Evolutionary conservation across 2,797 vertebrate species (phyloP).

Genomic region (Aselliscus stoliczkanus): DNA sequence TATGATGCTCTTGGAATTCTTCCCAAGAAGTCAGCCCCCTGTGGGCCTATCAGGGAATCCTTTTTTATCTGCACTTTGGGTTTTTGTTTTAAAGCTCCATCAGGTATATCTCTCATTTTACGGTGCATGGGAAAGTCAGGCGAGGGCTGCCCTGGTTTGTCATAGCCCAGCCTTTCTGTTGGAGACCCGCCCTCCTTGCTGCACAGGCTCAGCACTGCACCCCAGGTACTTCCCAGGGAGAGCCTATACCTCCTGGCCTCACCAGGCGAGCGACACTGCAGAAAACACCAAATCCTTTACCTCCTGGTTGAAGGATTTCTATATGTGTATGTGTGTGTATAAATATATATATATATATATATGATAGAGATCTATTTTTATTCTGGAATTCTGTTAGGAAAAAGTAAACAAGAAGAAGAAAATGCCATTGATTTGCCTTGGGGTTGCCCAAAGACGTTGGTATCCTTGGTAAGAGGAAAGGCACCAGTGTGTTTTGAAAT

Average conservation of each 20-base stretch:
- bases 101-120: not conserved
- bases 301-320: not conserved
- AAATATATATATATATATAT: constrained; percentile 44
- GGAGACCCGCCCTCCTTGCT: not conserved
- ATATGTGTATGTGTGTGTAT: not conserved
- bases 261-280: not conserved
- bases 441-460: not conserved
- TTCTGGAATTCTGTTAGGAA: constrained; percentile 57
- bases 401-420: not conserved
- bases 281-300: not conserved
- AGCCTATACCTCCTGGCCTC: not conserved
- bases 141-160: not conserved
- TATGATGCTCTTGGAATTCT: not conserved
- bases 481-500: not conserved
- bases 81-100: not conserved
- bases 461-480: not conserved
- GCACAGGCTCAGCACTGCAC: not conserved
- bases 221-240: not conserved
- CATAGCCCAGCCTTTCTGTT: not conserved
- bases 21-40: not conserved
- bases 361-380: constrained; percentile 65
- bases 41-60: not conserved
- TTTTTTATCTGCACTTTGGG: not conserved
- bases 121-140: not conserved
- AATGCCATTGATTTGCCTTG: not conserved